Conservation (phyloP, 2,797 vertebrate species). For the Australoheros facetus region DNA sequence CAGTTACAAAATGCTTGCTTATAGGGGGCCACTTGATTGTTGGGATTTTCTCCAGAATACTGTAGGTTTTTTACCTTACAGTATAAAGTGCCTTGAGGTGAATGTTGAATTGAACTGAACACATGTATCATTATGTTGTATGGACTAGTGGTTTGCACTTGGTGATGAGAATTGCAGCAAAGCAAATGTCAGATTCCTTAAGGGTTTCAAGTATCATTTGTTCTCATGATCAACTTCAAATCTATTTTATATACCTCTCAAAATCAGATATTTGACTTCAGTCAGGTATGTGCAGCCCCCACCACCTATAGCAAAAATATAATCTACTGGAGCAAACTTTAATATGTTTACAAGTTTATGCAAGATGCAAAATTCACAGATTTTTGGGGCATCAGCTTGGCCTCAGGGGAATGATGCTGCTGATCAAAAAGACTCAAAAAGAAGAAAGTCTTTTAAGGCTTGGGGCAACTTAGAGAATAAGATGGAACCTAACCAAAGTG, state of each 20-base stretch:
- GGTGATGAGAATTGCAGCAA: neutral
- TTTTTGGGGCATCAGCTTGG: neutral
- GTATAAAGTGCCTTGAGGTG: neutral
- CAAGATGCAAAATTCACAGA: conserved; percentile 7
- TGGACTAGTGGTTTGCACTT: neutral
- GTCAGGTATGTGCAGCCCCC: neutral
- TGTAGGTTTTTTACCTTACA: neutral
- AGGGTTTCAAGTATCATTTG: conserved; percentile 3
- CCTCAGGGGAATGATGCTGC: neutral
- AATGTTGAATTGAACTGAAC: neutral
- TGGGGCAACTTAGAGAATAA: conserved; percentile 10
- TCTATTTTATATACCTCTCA: neutral
- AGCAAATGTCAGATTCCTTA: neutral
- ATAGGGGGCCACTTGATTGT: neutral
- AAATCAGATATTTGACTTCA: conserved; percentile 11
- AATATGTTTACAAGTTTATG: conserved; percentile 11
- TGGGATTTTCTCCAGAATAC: neutral
- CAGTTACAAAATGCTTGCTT: neutral
- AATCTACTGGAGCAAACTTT: neutral
- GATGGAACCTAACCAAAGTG: conserved; percentile 5
- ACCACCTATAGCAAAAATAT: conserved; percentile 3
- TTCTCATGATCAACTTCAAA: neutral
- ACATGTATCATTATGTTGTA: neutral
- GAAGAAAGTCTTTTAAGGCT: conserved; percentile 25
- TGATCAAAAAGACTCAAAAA: conserved; percentile 25